Evolutionary conservation across 2,113 vertebrate genomes (phyloP).

Genomic region (Erinaceus europaeus): DNA sequence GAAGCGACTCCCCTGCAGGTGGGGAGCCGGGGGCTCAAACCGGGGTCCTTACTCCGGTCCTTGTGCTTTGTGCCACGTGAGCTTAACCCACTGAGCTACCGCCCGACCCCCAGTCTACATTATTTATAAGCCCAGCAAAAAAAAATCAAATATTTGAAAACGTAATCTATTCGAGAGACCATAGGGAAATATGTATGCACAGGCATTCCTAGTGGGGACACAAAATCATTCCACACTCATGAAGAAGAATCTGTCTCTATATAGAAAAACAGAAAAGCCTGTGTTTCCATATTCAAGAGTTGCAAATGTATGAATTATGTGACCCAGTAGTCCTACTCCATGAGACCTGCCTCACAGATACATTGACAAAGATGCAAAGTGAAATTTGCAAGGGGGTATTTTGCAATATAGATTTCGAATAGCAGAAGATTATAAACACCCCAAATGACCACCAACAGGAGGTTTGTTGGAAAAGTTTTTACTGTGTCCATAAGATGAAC

Average conservation of each 20-base stretch:
- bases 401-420: neutral
- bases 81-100: too few species aligned
- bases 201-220: neutral
- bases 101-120: too few species aligned
- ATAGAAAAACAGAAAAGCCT: too few species aligned
- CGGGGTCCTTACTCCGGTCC: too few species aligned
- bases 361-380: neutral
- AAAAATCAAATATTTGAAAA: conserved; percentile 21
- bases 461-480: neutral
- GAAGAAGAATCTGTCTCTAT: neutral
- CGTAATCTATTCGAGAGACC: neutral
- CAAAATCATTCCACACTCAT: neutral
- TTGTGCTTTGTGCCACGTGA: too few species aligned
- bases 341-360: neutral
- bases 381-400: neutral
- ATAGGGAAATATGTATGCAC: neutral
- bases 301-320: neutral
- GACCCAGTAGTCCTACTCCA: neutral
- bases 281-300: too few species aligned
- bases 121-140: too few species aligned
- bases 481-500: neutral
- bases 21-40: too few species aligned
- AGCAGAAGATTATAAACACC: neutral
- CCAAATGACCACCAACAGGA: neutral
- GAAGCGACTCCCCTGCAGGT: too few species aligned